Percentiles rank a stretch among this genome's conserved stretches.
Evolutionary conservation across 2,113 vertebrate species (phyloP).

Genomic region (Ceyx margarethae): DNA sequence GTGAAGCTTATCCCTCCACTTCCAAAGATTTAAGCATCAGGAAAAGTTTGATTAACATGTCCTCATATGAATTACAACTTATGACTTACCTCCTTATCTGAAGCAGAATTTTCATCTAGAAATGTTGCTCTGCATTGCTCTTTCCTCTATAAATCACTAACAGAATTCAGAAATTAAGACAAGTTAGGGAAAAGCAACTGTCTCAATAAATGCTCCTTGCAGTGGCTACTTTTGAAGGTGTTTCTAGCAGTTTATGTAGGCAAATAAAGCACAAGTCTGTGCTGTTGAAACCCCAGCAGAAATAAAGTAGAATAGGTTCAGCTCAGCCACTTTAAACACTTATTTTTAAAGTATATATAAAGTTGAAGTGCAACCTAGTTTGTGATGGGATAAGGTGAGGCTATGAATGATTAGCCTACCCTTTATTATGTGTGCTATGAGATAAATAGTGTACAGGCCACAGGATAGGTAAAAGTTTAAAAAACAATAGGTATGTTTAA

Average conservation of each 20-base stretch:
- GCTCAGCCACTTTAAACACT: neutral
- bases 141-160: constrained; percentile 87
- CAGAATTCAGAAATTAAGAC: neutral
- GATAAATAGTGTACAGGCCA: neutral
- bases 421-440: neutral
- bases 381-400: neutral
- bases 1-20: neutral
- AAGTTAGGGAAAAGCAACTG: neutral
- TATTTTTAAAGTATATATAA: too few species aligned
- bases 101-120: neutral
- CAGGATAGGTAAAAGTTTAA: neutral
- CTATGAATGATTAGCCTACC: neutral
- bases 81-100: constrained; percentile 17
- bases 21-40: neutral
- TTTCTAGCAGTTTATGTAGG: neutral
- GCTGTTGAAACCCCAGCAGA: neutral
- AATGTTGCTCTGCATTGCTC: constrained; percentile 70
- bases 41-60: neutral
- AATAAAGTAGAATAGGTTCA: neutral
- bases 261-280: neutral
- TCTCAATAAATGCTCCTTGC: neutral
- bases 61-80: neutral
- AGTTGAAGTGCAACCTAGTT: neutral
- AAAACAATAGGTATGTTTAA: too few species aligned
- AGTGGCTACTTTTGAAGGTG: neutral